Evolutionary conservation across 35 echinoderm and acorn worm genomes (phyloP), one percentile per base, ranked within the genome.

Genomic region (Strongylocentrotus purpuratus): DNA sequence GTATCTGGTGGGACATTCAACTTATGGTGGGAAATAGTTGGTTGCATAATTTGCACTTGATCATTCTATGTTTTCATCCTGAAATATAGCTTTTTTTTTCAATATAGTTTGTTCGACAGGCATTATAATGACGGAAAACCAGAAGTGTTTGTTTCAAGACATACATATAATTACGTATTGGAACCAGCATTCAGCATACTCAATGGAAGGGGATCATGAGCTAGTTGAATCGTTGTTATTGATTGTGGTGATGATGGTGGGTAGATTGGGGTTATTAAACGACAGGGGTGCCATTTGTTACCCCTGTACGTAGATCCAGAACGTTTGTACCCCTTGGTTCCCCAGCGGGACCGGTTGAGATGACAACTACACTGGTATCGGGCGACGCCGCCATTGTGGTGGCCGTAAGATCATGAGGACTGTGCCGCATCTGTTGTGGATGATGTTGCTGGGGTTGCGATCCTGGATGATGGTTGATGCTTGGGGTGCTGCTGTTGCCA

Each of bases 281-380:
- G 45, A 47, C n/a, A 47, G 91, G n/a, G 46, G 91, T 58, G 17
- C 91, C 48, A n/a, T 78, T 78, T n/a, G 65, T 78, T 78, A 78
- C 65, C 33, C 91, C 91, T 32, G 91, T 93, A 13, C 91, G 91
- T 58, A 93, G 48, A 46, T 93, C 91, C 13, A 93, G 91, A 47
- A 93, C 91, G 48, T 93, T 93, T 58, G 91, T 46, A 93, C 48
- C 25, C 48, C 91, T 47, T n/a, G 13, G 45, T 28, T 93, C 91
- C 12, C 17, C 91, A 25, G 20, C 25, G 0, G 45, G 46, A 93
- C 46, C 46, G 4, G 91, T 48, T 47, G 91, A 93, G 31, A 93
- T 58, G 14, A 47, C 91, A 20, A 89, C 20, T 13, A 46, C 87
- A 89, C 41, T 89, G 91, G 10, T 93, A 14, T 93, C 91, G 4